phyloP scores from a whole-genome alignment of 2,797 vertebrate species.

The Melanotaenia trifasciata region DNA sequence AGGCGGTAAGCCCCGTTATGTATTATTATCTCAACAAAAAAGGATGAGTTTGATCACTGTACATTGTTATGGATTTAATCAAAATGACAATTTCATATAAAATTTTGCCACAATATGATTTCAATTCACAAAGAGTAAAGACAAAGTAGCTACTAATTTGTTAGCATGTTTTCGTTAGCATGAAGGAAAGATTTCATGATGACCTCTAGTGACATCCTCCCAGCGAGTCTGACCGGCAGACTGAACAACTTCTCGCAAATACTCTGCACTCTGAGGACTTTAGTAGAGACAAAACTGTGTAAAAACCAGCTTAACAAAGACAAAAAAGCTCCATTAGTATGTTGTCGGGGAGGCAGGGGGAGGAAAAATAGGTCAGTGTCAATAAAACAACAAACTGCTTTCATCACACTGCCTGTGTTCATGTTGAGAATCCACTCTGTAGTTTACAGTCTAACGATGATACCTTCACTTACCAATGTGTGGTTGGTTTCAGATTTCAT shows the following conservation, averaged over 20 bases:
- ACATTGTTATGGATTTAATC: too few species aligned
- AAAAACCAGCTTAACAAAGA: slow-evolving; percentile 31
- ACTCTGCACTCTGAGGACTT: not conserved
- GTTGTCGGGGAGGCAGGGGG: slow-evolving; percentile 22
- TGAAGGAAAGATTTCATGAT: not conserved
- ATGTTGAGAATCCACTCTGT: slow-evolving; percentile 8
- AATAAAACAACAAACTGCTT: slow-evolving; percentile 53
- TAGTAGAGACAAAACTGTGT: slow-evolving; percentile 19
- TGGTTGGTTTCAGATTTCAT: not conserved
- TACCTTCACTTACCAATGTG: not conserved
- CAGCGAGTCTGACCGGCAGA: slow-evolving; percentile 10
- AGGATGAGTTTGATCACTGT: too few species aligned
- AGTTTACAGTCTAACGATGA: not conserved
- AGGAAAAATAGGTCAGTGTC: slow-evolving; percentile 67
- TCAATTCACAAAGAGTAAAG: not conserved
- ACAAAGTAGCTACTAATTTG: not conserved
- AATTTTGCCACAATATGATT: not conserved
- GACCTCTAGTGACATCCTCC: slow-evolving; percentile 17
- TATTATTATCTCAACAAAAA: too few species aligned
- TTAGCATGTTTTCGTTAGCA: not conserved
- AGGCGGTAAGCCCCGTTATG: too few species aligned
- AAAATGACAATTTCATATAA: too few species aligned
- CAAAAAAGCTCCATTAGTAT: slow-evolving; percentile 37
- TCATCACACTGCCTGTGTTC: slow-evolving; percentile 41
- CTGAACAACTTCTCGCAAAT: slow-evolving; percentile 11